phyloP scores from a whole-genome alignment of 2,797 vertebrate species.

The Delichon dasypus region DNA sequence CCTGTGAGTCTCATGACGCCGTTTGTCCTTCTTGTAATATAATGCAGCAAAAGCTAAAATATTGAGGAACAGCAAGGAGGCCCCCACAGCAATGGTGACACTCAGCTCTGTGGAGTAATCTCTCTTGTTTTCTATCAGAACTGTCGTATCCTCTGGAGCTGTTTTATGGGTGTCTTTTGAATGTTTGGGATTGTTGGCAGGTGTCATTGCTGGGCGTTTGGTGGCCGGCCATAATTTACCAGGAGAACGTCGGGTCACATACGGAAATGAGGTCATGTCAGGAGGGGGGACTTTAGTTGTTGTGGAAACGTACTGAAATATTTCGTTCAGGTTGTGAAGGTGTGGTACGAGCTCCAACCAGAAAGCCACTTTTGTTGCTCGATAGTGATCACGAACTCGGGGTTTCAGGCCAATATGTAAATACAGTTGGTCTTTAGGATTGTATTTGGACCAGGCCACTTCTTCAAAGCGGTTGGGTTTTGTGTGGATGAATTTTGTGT shows the following conservation, averaged over 20 bases:
- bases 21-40: constrained; percentile 97
- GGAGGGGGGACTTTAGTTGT: constrained; percentile 94
- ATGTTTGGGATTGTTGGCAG: constrained; percentile 88
- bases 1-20: constrained; percentile 89
- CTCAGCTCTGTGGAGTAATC: constrained; percentile 95
- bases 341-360: constrained; percentile 95
- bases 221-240: constrained; percentile 94
- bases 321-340: constrained; percentile 94
- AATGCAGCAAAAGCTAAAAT: constrained; percentile 93
- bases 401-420: constrained; percentile 95
- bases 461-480: constrained; percentile 97
- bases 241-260: constrained; percentile 86
- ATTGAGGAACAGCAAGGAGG: constrained; percentile 92
- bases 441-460: constrained; percentile 97
- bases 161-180: constrained; percentile 86
- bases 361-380: constrained; percentile 95
- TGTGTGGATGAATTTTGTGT: constrained; percentile 97
- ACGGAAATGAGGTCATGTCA: constrained; percentile 93
- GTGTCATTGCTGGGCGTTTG: constrained; percentile 90
- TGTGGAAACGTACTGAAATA: constrained; percentile 94
- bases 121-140: constrained; percentile 91
- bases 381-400: constrained; percentile 92
- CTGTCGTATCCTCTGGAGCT: constrained; percentile 83
- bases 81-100: constrained; percentile 92
- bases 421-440: constrained; percentile 96